Evolutionary conservation across 2,888 invertebrate genomes (phyloP).

Genomic region (Icerya purchasi): DNA sequence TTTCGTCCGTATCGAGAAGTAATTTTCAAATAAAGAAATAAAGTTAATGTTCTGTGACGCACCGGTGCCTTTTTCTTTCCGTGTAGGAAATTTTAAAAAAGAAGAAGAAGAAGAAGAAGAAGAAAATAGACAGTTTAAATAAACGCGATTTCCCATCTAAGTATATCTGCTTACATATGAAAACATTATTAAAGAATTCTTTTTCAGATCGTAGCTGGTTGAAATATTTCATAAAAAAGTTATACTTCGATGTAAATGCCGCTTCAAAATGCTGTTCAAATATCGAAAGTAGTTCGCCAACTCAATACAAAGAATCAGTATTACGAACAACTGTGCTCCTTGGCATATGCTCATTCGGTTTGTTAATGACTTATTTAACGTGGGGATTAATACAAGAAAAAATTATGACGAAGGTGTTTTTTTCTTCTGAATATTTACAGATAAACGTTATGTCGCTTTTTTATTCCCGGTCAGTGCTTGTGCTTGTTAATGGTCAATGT

Average conservation of each 20-base stretch:
- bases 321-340: slow-evolving; percentile 4
- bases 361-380: slow-evolving; percentile 30
- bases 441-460: no score
- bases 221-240: slow-evolving; percentile 1
- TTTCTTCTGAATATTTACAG: no score
- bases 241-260: slow-evolving; percentile 5
- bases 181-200: neutral
- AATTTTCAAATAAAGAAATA: no score
- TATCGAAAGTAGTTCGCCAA: neutral
- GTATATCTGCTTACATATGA: neutral
- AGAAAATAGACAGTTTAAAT: neutral
- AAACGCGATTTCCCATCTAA: neutral
- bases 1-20: no score
- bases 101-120: neutral
- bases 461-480: no score
- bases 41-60: no score
- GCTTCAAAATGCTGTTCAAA: slow-evolving; percentile 4
- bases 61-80: no score
- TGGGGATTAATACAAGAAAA: slow-evolving; percentile 97
- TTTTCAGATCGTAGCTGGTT: slow-evolving; percentile 7
- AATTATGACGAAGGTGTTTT: slow-evolving; percentile 69
- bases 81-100: no score
- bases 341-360: slow-evolving; percentile 13
- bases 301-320: neutral
- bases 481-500: no score